Evolutionary conservation across 2,888 invertebrate genomes (phyloP), one percentile per base, ranked within the genome.

Genomic region (Xylota segnis): DNA sequence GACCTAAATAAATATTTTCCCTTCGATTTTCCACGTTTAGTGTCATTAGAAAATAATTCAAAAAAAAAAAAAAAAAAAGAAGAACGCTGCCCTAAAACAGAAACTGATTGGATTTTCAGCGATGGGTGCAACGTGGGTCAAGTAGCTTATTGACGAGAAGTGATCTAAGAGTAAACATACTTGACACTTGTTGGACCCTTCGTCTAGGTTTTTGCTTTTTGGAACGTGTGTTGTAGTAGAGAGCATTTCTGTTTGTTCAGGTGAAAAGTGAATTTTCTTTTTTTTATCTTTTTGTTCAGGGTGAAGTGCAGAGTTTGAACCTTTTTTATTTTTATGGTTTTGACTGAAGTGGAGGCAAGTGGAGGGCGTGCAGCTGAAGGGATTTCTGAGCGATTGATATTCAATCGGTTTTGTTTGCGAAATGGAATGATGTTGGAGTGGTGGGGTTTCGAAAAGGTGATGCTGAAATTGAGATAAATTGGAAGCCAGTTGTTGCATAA

Each of bases 1-100:
- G 32, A 54, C 78, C 78, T 83, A 77, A 77, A 58, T 58, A 84
- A 79, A 84, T 72, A 84, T 63, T 84, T 65, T 70, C 18, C 52
- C 23, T 52, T 59, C 52, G 45, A 71, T 47, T 63, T 61, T 50
- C 14, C 56, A 56, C 58, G 61, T 78, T 66, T 66, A 54, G 66
- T 83, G 52, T 77, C 59, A 16, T 43, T 43, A 5, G 37, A 37
- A 56, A 27, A 9, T 40, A 29, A 27, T 52, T 63, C 3, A n/a
- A n/a, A n/a, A n/a, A n/a, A n/a, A n/a, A n/a, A n/a, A n/a, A n/a
- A n/a, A 54, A 71, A 56, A 63, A 47, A 61, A 59, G 54, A 47
- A 29, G 0, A 12, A 29, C 68, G 27, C 12, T 70, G 63, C 43
- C 65, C 63, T 58, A 70, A 84, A 79, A 75, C 70, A 79, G 52